Base-by-base conservation (phyloP, 1,140 invertebrate genomes). In the Maconellicoccus hirsutus region DNA sequence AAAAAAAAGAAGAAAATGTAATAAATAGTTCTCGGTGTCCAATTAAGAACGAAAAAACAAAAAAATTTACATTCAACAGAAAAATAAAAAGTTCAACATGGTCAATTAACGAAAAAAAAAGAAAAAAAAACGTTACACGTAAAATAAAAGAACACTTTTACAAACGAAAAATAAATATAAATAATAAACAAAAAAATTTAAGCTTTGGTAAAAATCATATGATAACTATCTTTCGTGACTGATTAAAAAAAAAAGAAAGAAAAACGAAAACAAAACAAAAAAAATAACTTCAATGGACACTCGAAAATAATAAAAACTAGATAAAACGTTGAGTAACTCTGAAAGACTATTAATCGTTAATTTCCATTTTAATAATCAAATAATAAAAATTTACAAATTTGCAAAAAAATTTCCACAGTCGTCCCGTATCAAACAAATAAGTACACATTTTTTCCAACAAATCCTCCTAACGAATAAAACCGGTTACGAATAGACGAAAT, bases 131-230 rank as follows among this genome's bases (percentile, higher is more conserved):
- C 21, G 16, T 66, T 66, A 66, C 21, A 25, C 8, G 25, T 66
- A 66, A 66, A 66, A 25, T 25, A 66, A 66, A 66, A 66, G 61
- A 66, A 66, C 61, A 66, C 61, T 66, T 26, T 66, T 66, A 66
- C 61, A 66, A 66, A 52, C n/a, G 42, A 52, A 52, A 59, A 59
- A 59, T 59, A 7, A 59, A 59, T 22, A 19, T 26, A 52, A 52
- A 52, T 52, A 66, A 66, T 23, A 66, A 52, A 52, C 6, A 6
- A 66, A 66, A 66, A 66, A 66, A 66, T 66, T 66, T 66, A 66
- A 66, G 22, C 61, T 66, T 66, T 66, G 61, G 61, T 66, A 66
- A 66, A 66, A 66, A 66, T 66, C 61, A 66, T 16, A 66, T 66
- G 61, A 66, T 66, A 66, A 66, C 61, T 66, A 66, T 66, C 61